Conservation (phyloP, 2,113 vertebrate genomes). For the Platichthys stellatus region DNA sequence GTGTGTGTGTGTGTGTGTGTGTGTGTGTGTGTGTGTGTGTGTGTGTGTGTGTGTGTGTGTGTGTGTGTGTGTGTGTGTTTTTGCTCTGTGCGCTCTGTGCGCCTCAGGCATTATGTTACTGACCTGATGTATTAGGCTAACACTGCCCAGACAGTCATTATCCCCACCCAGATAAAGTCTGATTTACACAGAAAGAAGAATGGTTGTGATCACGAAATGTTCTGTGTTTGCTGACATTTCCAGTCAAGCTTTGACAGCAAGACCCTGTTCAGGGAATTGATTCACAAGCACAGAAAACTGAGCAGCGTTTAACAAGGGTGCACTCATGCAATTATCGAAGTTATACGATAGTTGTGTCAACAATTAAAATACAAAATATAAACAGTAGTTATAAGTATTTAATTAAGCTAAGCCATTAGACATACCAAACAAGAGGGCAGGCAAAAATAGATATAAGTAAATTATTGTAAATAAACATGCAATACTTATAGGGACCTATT, state of each 20-base stretch:
- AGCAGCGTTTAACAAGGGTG: neutral
- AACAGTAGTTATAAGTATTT: no score
- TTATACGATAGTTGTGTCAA: neutral
- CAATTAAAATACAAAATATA: no score
- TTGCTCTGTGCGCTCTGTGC: neutral
- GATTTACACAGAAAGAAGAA: neutral
- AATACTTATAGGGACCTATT: no score
- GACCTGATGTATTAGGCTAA: conserved; percentile 54
- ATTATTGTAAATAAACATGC: no score
- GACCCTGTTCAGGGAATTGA: neutral
- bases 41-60: no score
- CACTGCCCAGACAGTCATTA: conserved; percentile 44
- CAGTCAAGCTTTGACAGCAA: neutral
- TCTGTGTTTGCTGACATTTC: neutral
- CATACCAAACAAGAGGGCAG: no score
- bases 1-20: neutral
- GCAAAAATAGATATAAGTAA: no score
- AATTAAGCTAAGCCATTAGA: no score
- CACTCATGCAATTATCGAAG: neutral
- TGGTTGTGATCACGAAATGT: neutral
- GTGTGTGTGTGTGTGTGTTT: no score
- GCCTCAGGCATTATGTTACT: conserved; percentile 47
- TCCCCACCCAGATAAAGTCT: neutral
- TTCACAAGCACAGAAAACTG: neutral
- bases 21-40: no score